Evolutionary conservation across 2,888 invertebrate species (phyloP).

Genomic region (Rambutsinella grinnellia): DNA sequence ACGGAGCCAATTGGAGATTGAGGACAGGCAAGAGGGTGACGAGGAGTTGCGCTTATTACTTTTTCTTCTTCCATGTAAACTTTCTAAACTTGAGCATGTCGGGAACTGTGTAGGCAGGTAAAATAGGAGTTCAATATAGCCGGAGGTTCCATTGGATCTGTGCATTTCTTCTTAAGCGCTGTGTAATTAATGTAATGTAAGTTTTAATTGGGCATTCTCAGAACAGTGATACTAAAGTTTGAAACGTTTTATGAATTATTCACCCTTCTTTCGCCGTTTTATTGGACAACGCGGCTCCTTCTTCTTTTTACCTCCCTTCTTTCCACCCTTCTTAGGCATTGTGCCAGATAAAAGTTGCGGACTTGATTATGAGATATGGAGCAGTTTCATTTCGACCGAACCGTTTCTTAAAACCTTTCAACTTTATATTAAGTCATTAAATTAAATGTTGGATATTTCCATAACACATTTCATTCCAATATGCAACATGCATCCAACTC

Average conservation of each 20-base stretch:
- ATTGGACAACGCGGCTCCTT: constrained; percentile 64
- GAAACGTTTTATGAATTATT: constrained; percentile 1
- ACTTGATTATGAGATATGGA: no score
- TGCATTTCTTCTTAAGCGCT: constrained; percentile 63
- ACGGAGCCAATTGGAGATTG: no score
- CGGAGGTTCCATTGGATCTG: constrained; percentile 52
- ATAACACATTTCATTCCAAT: no score
- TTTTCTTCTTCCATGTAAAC: constrained; percentile 65
- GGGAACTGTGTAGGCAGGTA: constrained; percentile 60
- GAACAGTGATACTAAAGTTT: constrained; percentile 1
- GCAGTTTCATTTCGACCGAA: no score
- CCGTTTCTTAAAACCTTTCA: no score
- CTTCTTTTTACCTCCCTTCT: constrained; percentile 53
- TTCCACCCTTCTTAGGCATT: constrained; percentile 55
- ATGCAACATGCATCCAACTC: no score
- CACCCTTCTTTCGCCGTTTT: constrained; percentile 65
- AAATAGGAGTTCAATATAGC: constrained; percentile 63
- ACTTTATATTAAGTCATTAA: no score
- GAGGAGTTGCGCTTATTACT: no score
- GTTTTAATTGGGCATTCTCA: neutral
- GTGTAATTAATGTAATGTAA: constrained; percentile 9
- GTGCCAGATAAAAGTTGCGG: no score
- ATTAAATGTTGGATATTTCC: no score
- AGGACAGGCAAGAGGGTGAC: no score
- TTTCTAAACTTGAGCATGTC: constrained; percentile 64